phyloP scores from a whole-genome alignment of 2,113 vertebrate genomes.

The Chascanopsetta lugubris region DNA sequence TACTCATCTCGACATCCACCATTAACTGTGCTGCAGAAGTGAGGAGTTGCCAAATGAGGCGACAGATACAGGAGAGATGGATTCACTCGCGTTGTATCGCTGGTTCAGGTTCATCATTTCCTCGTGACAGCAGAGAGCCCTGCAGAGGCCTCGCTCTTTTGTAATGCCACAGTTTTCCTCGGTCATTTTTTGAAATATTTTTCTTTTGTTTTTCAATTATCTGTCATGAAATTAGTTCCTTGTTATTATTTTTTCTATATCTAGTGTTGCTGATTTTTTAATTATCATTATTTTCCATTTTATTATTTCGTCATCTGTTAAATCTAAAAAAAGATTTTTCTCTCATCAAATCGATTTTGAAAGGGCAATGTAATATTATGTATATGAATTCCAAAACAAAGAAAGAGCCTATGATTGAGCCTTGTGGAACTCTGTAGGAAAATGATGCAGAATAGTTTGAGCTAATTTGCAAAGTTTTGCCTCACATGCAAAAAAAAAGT shows the following conservation, averaged over 20 bases:
- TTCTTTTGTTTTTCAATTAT: not conserved
- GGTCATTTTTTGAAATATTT: not conserved
- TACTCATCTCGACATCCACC: not conserved
- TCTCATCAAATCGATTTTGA: not conserved
- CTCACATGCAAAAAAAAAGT: too few species aligned
- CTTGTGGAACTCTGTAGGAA: not conserved
- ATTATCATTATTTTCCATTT: too few species aligned
- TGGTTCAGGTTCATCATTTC: not conserved
- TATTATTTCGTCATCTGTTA: too few species aligned
- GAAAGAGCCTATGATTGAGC: not conserved
- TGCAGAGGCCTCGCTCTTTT: too few species aligned
- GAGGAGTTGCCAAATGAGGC: not conserved
- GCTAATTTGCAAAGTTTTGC: too few species aligned
- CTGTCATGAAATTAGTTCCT: not conserved
- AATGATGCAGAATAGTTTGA: not conserved
- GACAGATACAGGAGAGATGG: not conserved
- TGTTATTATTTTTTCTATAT: not conserved
- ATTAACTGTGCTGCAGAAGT: not conserved
- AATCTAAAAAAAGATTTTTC: not conserved
- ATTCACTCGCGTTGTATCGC: not conserved
- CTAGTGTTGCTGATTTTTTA: too few species aligned
- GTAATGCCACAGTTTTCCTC: not conserved
- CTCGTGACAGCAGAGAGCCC: not conserved
- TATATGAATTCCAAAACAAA: not conserved
- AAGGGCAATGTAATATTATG: not conserved